These are phyloP conservation scores for Xestia ashworthii DNA, from an alignment of 2,888 invertebrate species.

Conservation along the genomic window DNA sequence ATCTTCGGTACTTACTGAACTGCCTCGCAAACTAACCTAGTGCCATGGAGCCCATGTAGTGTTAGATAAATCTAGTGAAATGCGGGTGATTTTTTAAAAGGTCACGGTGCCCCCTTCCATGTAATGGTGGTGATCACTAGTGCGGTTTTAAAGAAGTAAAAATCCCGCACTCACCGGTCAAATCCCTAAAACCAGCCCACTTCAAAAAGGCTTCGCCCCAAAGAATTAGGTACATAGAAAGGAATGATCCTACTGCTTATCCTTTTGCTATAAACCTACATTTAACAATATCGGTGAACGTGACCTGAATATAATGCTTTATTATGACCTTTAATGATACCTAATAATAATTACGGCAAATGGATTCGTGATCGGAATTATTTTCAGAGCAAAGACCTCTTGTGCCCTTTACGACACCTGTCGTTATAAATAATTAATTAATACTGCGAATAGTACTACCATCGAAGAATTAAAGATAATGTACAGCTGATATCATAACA, in stretches of 20 bases:
- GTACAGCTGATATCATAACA: neutral
- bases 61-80: neutral
- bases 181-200: neutral
- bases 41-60: neutral
- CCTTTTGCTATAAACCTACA: neutral
- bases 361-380: conserved; percentile 31
- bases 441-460: neutral
- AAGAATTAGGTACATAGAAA: neutral
- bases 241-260: neutral
- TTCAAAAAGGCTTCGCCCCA: neutral
- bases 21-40: neutral
- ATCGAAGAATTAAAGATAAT: neutral
- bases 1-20: neutral
- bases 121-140: neutral
- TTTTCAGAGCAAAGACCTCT: neutral
- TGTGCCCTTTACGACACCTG: conserved; percentile 8
- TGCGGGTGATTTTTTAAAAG: no score
- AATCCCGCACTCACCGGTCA: neutral
- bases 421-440: conserved; percentile 12
- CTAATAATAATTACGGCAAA: conserved; percentile 28
- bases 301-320: conserved; percentile 4
- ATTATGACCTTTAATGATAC: conserved; percentile 6
- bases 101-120: no score
- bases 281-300: conserved; percentile 14
- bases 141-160: neutral